phyloP scores from a whole-genome alignment of 1,140 invertebrate species.

The Ridgeia piscesae region DNA sequence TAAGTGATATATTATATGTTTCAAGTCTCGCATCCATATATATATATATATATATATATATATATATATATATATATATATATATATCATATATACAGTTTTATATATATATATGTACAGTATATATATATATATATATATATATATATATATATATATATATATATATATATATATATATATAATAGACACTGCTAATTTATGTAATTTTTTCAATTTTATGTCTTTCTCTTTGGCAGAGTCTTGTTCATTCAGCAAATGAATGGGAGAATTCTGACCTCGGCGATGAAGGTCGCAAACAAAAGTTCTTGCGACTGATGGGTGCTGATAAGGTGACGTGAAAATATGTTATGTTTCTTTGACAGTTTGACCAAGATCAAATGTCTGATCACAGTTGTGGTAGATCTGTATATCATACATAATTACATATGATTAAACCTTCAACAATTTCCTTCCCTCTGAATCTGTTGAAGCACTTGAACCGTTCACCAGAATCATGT shows the following conservation, averaged over 20 bases:
- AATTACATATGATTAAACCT: background rate
- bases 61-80: no score
- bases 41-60: no score
- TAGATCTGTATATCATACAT: background rate
- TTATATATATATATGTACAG: no score
- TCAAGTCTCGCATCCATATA: no score
- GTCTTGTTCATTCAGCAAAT: slow-evolving; percentile 33
- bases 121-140: no score
- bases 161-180: no score
- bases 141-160: no score
- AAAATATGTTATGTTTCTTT: background rate
- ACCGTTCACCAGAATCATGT: background rate
- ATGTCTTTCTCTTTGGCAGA: background rate
- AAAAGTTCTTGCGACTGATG: slow-evolving; percentile 53
- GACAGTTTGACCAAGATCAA: background rate
- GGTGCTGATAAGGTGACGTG: slow-evolving; percentile 34
- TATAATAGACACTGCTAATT: no score
- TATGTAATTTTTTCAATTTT: background rate
- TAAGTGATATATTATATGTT: no score
- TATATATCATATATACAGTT: no score
- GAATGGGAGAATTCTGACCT: slow-evolving; percentile 52
- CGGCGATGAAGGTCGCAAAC: slow-evolving; percentile 50
- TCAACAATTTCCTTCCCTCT: background rate
- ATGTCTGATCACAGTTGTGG: background rate
- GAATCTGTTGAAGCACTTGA: background rate